A percentile compares a stretch with the other conserved stretches of the same genome.
phyloP scores from a whole-genome alignment of 2,888 invertebrate species.

The Phrixothrix hirtus region DNA sequence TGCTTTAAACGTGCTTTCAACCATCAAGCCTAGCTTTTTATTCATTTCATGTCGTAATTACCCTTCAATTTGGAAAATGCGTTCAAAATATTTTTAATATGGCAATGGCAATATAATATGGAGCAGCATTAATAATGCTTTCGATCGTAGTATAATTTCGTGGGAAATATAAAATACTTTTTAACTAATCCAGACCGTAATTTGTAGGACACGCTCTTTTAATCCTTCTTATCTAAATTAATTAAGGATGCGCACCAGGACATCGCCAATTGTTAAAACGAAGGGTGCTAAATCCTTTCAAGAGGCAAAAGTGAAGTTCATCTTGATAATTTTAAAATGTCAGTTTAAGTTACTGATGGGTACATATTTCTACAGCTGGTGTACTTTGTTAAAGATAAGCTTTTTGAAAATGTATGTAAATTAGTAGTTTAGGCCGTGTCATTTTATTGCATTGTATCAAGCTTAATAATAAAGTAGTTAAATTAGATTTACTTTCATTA shows the following conservation, averaged over 20 bases:
- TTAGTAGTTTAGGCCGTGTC: too few species aligned
- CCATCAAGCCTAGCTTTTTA: constrained; percentile 41
- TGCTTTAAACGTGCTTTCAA: constrained; percentile 41
- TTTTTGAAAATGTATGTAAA: too few species aligned
- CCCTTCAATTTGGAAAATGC: constrained; percentile 11
- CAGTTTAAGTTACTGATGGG: neutral
- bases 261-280: constrained; percentile 11
- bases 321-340: neutral
- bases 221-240: constrained; percentile 51
- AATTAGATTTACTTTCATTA: too few species aligned
- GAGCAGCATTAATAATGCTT: too few species aligned
- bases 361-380: too few species aligned
- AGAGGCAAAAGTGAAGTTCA: neutral
- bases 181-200: constrained; percentile 37
- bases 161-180: constrained; percentile 36
- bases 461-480: too few species aligned
- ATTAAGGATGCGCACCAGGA: constrained; percentile 37
- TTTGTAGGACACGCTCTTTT: constrained; percentile 51
- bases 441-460: too few species aligned
- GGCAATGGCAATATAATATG: too few species aligned
- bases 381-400: too few species aligned
- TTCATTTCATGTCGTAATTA: constrained; percentile 36
- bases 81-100: constrained; percentile 6
- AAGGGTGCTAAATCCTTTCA: constrained; percentile 1
- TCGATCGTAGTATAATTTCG: constrained; percentile 26